Conservation (phyloP, 1,140 invertebrate species). For the Stegodyphus dumicola region DNA sequence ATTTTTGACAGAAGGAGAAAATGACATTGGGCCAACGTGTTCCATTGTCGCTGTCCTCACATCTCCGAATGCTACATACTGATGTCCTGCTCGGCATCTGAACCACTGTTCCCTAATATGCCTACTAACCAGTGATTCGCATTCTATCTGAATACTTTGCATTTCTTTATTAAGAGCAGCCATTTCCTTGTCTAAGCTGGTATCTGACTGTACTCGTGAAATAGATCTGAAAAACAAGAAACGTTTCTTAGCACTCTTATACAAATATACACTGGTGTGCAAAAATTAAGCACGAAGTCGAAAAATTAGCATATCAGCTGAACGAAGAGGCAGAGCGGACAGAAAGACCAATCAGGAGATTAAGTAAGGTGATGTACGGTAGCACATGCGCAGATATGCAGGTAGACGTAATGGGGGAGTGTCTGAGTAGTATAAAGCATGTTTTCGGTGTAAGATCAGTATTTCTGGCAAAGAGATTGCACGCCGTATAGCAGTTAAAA, state of each 20-base stretch:
- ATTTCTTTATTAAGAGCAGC: conserved; percentile 72
- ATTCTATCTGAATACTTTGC: conserved; percentile 72
- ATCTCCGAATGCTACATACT: conserved; percentile 74
- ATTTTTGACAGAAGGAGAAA: neutral
- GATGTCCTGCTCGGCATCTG: conserved; percentile 46
- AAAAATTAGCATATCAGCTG: no score
- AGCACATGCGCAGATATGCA: no score
- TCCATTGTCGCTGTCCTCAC: conserved; percentile 69
- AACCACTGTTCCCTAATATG: conserved; percentile 62
- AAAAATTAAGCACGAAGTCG: no score
- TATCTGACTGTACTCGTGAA: conserved; percentile 64
- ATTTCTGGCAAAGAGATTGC: no score
- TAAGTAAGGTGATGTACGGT: no score
- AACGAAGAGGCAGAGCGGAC: no score
- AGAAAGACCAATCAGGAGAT: no score
- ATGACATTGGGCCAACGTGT: neutral
- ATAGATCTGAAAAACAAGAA: conserved; percentile 10
- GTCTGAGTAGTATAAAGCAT: no score
- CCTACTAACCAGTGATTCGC: conserved; percentile 67
- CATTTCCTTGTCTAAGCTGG: conserved; percentile 71
- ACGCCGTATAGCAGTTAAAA: no score
- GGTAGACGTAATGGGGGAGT: no score
- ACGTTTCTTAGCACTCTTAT: neutral
- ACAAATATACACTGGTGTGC: no score
- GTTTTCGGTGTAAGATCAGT: no score